These are phyloP conservation scores for Megathymus violae DNA, from an alignment of 1,140 invertebrate species.

Conservation along the genomic window DNA sequence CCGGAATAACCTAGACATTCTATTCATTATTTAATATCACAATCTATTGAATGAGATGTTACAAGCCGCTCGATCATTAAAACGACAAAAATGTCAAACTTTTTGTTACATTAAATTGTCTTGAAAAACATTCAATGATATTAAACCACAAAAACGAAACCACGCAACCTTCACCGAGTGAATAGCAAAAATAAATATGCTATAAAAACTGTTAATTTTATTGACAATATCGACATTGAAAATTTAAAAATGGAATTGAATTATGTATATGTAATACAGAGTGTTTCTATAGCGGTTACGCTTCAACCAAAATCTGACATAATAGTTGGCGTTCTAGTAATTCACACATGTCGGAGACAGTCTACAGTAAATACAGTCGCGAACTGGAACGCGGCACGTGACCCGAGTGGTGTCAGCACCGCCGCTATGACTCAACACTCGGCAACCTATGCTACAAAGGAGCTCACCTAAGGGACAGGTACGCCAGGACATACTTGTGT, in stretches of 20 bases:
- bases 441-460: no score
- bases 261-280: background rate
- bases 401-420: no score
- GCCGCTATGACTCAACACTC: no score
- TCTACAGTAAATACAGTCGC: no score
- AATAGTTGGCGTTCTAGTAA: no score
- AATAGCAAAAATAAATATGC: background rate
- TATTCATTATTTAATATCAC: background rate
- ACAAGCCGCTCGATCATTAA: background rate
- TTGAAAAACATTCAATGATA: background rate
- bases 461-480: no score
- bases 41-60: conserved; percentile 4
- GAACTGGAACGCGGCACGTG: no score
- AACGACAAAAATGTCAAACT: background rate
- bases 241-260: background rate
- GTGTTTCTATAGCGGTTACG: background rate
- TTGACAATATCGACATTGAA: background rate
- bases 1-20: conserved; percentile 2
- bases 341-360: no score
- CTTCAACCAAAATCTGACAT: no score
- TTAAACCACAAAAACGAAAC: background rate
- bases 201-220: background rate
- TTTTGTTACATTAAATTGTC: conserved; percentile 2
- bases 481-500: no score
- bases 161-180: background rate